A percentile compares a stretch with the other conserved stretches of the same genome.
phyloP scores from a whole-genome alignment of 2,888 invertebrate species.

The Notocelia uddmanniana region DNA sequence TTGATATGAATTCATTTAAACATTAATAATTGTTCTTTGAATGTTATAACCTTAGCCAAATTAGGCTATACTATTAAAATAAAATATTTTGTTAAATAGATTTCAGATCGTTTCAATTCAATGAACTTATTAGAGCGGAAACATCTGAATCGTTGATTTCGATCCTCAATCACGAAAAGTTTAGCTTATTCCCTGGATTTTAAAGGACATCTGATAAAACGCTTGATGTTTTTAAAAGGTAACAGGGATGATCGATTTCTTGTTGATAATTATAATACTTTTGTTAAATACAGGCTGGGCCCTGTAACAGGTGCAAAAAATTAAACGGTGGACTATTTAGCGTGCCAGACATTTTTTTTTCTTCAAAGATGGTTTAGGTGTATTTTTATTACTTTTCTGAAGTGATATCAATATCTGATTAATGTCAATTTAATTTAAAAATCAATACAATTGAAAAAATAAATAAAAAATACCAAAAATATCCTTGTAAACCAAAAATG shows the following conservation, averaged over 20 bases:
- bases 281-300: too few relatives aligned
- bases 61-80: constrained; percentile 14
- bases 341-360: too few relatives aligned
- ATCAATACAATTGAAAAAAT: too few relatives aligned
- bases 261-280: not conserved
- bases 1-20: too few relatives aligned
- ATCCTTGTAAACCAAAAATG: too few relatives aligned
- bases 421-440: too few relatives aligned
- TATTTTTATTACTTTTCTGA: too few relatives aligned
- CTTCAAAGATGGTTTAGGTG: too few relatives aligned
- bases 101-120: constrained; percentile 20
- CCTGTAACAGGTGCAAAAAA: too few relatives aligned
- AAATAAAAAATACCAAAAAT: too few relatives aligned
- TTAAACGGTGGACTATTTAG: too few relatives aligned
- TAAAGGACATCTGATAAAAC: constrained; percentile 55
- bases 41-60: constrained; percentile 13
- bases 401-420: too few relatives aligned
- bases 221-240: constrained; percentile 54
- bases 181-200: constrained; percentile 54
- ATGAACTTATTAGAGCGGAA: constrained; percentile 46
- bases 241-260: constrained; percentile 46
- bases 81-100: constrained; percentile 34
- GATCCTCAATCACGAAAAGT: constrained; percentile 50
- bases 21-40: not conserved
- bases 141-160: constrained; percentile 48